Conservation (phyloP, 2,797 vertebrate genomes). For the Gadopsis bispinosus region DNA sequence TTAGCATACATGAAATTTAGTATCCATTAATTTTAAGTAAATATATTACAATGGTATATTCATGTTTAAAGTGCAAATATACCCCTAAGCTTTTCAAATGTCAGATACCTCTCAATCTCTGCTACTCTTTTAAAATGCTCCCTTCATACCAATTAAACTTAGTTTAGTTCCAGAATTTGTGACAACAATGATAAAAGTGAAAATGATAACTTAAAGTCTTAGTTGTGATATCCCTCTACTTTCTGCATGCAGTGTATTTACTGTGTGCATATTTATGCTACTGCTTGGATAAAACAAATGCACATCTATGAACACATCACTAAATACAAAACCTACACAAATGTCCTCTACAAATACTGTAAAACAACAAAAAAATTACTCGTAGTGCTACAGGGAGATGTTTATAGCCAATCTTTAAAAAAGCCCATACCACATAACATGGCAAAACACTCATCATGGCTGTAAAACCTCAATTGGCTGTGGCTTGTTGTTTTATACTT, state of each 20-base stretch:
- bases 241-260: neutral
- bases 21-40: neutral
- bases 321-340: neutral
- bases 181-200: slow-evolving; percentile 1
- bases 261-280: neutral
- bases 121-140: neutral
- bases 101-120: neutral
- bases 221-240: neutral
- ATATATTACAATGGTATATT: neutral
- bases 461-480: slow-evolving; percentile 43
- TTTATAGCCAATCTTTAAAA: neutral
- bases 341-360: neutral
- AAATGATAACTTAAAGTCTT: neutral
- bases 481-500: slow-evolving; percentile 51
- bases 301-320: slow-evolving; percentile 1
- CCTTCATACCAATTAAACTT: neutral
- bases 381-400: neutral
- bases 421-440: slow-evolving; percentile 28
- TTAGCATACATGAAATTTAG: neutral
- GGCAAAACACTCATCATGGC: slow-evolving; percentile 43
- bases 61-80: neutral
- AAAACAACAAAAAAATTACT: slow-evolving; percentile 12
- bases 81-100: neutral
- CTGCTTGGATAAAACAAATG: neutral
- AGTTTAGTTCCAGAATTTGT: neutral